Conservation (phyloP, 2,888 invertebrate species). For the Pedicia rivosa region DNA sequence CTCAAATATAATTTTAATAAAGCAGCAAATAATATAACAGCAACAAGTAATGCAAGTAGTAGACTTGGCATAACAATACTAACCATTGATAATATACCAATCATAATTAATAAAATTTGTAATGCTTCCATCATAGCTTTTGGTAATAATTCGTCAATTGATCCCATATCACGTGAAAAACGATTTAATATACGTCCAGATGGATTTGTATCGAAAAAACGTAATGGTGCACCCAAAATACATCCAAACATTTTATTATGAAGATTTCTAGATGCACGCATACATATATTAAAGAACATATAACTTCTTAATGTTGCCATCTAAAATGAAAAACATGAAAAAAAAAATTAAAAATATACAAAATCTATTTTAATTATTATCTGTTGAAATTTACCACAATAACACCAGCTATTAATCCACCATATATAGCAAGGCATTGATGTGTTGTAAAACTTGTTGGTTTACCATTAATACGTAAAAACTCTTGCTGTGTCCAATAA, state of each 20-base stretch:
- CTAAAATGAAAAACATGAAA: too few relatives aligned
- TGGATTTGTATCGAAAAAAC: constrained; percentile 77
- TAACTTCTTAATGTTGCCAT: too few relatives aligned
- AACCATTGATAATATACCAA: constrained; percentile 60
- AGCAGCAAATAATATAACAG: constrained; percentile 43
- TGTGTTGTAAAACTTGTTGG: too few relatives aligned
- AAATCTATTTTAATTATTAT: too few relatives aligned
- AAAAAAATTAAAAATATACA: too few relatives aligned
- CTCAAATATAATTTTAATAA: constrained; percentile 51
- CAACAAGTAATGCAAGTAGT: constrained; percentile 45
- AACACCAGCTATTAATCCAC: too few relatives aligned
- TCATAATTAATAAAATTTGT: constrained; percentile 39
- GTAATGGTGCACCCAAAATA: constrained; percentile 58
- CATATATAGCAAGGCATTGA: too few relatives aligned
- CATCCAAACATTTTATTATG: constrained; percentile 75
- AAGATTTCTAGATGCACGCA: constrained; percentile 56
- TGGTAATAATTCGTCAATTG: constrained; percentile 41
- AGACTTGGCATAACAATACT: constrained; percentile 52
- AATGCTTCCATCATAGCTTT: constrained; percentile 35
- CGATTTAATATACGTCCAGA: constrained; percentile 58
- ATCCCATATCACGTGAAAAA: constrained; percentile 58
- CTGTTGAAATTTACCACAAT: too few relatives aligned
- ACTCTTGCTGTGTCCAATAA: constrained; percentile 36
- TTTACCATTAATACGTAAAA: constrained; percentile 19
- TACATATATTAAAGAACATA: constrained; percentile 57